phyloP scores from a whole-genome alignment of 1,140 invertebrate species.

The Physella acuta region DNA sequence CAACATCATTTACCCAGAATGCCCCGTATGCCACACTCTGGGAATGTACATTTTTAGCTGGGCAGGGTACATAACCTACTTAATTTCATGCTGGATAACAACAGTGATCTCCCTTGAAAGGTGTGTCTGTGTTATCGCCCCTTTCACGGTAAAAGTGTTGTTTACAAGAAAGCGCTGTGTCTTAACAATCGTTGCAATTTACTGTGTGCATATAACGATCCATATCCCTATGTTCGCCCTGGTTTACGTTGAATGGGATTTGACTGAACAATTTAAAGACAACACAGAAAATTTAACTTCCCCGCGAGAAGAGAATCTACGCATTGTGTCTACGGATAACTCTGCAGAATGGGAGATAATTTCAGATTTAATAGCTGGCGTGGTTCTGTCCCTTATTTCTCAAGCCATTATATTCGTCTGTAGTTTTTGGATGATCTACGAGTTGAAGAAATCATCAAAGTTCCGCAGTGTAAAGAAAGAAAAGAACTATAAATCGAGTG shows the following conservation, averaged over 20 bases:
- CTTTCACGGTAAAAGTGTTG: neutral
- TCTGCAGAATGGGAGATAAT: neutral
- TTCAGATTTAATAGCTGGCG: neutral
- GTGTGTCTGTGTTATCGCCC: conserved; percentile 9
- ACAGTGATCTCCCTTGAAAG: neutral
- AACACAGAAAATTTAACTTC: neutral
- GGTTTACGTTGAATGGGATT: neutral
- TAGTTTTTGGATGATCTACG: neutral
- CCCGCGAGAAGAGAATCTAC: neutral
- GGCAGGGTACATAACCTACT: neutral
- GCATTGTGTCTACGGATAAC: neutral
- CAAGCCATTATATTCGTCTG: neutral
- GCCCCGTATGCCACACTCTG: neutral
- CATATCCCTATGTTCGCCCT: conserved; percentile 3
- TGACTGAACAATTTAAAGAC: neutral
- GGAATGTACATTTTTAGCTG: neutral
- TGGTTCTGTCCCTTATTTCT: neutral
- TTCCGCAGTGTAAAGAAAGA: no score
- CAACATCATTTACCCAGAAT: neutral
- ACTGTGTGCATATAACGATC: neutral
- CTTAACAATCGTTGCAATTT: neutral
- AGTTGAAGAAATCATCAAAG: neutral
- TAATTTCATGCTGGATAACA: conserved; percentile 18
- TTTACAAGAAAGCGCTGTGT: conserved; percentile 5
- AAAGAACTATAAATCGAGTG: no score